Base-by-base conservation (phyloP, 2,888 invertebrate species). In the Spodoptera exigua region DNA sequence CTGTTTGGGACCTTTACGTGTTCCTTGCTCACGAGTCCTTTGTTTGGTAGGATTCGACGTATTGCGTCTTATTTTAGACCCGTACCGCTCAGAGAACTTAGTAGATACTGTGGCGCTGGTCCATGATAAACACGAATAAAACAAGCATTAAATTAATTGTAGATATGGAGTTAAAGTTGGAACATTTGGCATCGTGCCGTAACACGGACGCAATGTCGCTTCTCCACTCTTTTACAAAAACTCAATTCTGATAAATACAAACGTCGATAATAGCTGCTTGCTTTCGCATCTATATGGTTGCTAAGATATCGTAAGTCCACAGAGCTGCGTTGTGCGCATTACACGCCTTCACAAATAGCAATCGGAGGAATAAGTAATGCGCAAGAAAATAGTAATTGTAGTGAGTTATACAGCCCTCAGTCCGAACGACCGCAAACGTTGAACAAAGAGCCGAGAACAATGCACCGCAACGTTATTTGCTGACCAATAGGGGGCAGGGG, bases 161-260 rank as follows among this genome's bases (percentile, higher is more conserved):
- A 56, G 69, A 70, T 80, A 77, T 70, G 53, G 60, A 81, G 81
- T 70, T 75, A 76, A 78, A 78, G 71, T 73, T 70, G 73, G 71
- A 76, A 62, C 74, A 70, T 76, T 81, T 85, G 84, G 83, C 83
- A 80, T 43, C 49, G 18, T 76, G 81, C 81, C 83, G 73, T 76
- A 54, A 67, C 71, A 69, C 64, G 49, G 60, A 51, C 59, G 43
- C 53, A 45, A 36, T 64, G 61, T 67, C 66, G 61, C 60, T 61
- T 53, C 59, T 56, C 61, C 62, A 36, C 47, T 37, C 35, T 11
- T 35, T 32, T n/a, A 34, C 70, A 41, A 64, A 63, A 17, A 55
- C 46, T 61, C 41, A 45, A 47, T 41, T 56, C 56, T 62, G 55
- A 60, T 59, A 60, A 61, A 65, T 74, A 70, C 62, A 21, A 27